Base-by-base conservation (phyloP, 2,113 vertebrate genomes). In the Psittacara wagleri region DNA sequence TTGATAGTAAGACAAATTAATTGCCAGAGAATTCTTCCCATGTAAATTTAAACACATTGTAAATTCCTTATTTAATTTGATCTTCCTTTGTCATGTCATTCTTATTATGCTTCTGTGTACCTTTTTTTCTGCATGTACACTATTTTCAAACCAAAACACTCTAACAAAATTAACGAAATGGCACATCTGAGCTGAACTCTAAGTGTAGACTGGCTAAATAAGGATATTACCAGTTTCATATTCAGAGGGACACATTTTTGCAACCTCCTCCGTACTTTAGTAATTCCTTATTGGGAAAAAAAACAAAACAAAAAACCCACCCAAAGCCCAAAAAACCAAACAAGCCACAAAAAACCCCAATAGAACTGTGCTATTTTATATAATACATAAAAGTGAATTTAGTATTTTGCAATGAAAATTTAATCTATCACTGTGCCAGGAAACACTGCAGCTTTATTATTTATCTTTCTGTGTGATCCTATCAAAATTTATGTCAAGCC, bases 1-100 rank as follows among this genome's bases (percentile, higher is more conserved):
- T 91, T 94, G 43, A 88, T 24, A 94, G n/a, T 1, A 33, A 88
- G 77, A 95, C 6, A 94, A 85, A 91, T 69, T 49, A 85, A 85
- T 86, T 83, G 31, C 57, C 88, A 92, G 20, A 57, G 6, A 94
- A 89, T 41, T 86, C 24, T 75, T 92, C 77, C 76, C 31, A 93
- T 51, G n/a, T 22, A 57, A 54, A 64, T 76, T 69, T 77, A 67
- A 80, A 62, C 9, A 37, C 10, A 59, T 29, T 89, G 31, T 43
- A 90, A 64, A 77, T 95, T 94, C 94, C 24, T 57, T 76, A 83
- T 78, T 74, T 43, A 54, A 63, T 37, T 49, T 68, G 22, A 39
- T 64, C 17, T 67, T 93, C 22, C 33, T 70, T 82, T 43, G n/a
- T 59, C 14, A 87, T 76, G 12, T 85, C 72, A 64, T 57, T 94